These are phyloP conservation scores for Enteromius afrohamiltoni DNA, from an alignment of 2,797 vertebrate genomes.

Conservation along the genomic window DNA sequence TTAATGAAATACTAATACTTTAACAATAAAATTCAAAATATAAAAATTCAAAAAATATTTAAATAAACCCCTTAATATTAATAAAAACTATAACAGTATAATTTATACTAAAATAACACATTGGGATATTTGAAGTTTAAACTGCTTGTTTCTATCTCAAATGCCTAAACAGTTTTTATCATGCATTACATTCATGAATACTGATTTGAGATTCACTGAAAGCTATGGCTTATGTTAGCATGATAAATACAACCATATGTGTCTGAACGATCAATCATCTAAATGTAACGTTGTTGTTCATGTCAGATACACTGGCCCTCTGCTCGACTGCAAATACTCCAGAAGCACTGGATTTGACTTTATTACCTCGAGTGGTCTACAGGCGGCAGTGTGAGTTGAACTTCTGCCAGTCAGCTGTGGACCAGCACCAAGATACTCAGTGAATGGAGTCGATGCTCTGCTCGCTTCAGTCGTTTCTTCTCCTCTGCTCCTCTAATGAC, in stretches of 20 bases:
- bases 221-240: background rate
- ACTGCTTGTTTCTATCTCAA: background rate
- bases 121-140: background rate
- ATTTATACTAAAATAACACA: background rate
- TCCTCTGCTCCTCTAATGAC: background rate
- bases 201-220: background rate
- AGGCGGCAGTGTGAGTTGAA: constrained; percentile 26
- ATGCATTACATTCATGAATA: background rate
- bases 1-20: background rate
- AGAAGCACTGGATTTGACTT: background rate
- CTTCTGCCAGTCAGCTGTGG: background rate
- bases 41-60: background rate
- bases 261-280: background rate
- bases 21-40: background rate
- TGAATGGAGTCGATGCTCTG: background rate
- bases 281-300: background rate
- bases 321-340: background rate
- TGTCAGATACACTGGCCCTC: background rate
- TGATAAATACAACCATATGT: background rate
- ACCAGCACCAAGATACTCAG: background rate
- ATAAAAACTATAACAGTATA: background rate
- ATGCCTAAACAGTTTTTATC: background rate
- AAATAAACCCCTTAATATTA: too few species aligned
- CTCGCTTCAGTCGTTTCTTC: background rate
- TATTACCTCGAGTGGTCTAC: background rate